Evolutionary conservation across 2,113 vertebrate genomes (phyloP).

Genomic region (Opisthocomus hoazin): DNA sequence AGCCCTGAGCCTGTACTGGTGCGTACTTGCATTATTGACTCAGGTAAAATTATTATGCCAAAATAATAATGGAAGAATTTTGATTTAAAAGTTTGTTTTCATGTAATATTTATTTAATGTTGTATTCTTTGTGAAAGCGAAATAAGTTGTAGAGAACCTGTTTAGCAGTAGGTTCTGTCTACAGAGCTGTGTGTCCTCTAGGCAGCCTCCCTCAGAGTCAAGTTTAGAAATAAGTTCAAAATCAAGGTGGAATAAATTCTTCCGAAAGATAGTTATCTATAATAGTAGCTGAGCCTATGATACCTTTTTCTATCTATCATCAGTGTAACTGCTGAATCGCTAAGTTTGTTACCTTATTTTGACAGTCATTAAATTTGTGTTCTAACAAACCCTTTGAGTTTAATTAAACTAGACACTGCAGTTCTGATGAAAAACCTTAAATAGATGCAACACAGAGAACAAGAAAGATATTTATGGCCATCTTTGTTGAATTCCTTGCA

Average conservation of each 20-base stretch:
- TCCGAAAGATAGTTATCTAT: not conserved
- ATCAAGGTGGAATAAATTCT: not conserved
- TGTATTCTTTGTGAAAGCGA: not conserved
- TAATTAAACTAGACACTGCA: not conserved
- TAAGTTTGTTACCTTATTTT: not conserved
- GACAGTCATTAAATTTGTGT: not conserved
- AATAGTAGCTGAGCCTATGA: not conserved
- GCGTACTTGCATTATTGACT: too few species aligned
- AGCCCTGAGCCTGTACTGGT: too few species aligned
- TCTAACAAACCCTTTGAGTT: not conserved
- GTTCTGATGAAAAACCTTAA: not conserved
- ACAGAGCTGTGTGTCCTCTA: not conserved
- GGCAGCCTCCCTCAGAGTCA: not conserved
- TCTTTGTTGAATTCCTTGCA: not conserved
- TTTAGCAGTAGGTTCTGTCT: not conserved
- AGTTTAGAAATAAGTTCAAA: not conserved
- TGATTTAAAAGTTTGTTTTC: not conserved
- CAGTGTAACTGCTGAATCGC: not conserved
- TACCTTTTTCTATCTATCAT: not conserved
- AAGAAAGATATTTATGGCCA: not conserved
- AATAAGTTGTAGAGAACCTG: not conserved
- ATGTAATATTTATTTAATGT: not conserved
- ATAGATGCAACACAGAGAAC: not conserved
- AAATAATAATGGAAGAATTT: not conserved
- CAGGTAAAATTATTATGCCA: not conserved